A percentile compares a stretch with the other conserved stretches of the same genome.
Evolutionary conservation across 1,140 invertebrate genomes (phyloP).

Genomic region (Vanessa tameamea): DNA sequence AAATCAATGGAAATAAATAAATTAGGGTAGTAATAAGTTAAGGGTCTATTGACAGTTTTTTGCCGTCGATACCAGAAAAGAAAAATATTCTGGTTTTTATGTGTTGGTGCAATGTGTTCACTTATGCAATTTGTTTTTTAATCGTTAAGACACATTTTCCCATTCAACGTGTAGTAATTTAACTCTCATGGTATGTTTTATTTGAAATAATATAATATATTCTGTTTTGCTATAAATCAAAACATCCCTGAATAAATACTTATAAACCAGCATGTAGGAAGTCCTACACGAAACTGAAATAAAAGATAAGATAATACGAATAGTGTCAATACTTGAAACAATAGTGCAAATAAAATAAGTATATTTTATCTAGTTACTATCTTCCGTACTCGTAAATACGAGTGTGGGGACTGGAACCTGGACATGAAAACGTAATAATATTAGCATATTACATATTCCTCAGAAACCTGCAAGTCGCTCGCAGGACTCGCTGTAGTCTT

Average conservation of each 20-base stretch:
- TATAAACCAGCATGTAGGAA: conserved; percentile 2
- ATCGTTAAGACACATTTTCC: too few species aligned
- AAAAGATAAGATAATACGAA: conserved; percentile 8
- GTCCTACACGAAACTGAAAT: conserved; percentile 10
- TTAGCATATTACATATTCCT: conserved; percentile 22
- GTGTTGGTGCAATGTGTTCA: too few species aligned
- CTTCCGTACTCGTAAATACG: conserved; percentile 16
- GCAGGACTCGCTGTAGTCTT: too few species aligned
- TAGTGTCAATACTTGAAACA: conserved; percentile 7
- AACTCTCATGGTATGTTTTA: too few species aligned
- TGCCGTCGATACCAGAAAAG: too few species aligned
- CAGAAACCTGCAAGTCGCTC: background rate
- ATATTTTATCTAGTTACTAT: conserved; percentile 11
- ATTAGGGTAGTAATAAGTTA: too few species aligned
- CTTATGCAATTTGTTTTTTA: too few species aligned
- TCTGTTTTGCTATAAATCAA: background rate
- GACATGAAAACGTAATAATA: conserved; percentile 17
- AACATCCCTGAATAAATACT: background rate
- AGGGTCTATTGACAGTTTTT: too few species aligned
- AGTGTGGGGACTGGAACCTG: background rate
- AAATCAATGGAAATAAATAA: too few species aligned
- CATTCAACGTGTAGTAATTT: too few species aligned
- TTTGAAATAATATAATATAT: too few species aligned
- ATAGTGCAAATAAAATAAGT: conserved; percentile 18
- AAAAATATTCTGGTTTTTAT: too few species aligned